These are phyloP conservation scores for Drosophila watanabei DNA, from an alignment of 1,140 invertebrate genomes.

Conservation along the genomic window DNA sequence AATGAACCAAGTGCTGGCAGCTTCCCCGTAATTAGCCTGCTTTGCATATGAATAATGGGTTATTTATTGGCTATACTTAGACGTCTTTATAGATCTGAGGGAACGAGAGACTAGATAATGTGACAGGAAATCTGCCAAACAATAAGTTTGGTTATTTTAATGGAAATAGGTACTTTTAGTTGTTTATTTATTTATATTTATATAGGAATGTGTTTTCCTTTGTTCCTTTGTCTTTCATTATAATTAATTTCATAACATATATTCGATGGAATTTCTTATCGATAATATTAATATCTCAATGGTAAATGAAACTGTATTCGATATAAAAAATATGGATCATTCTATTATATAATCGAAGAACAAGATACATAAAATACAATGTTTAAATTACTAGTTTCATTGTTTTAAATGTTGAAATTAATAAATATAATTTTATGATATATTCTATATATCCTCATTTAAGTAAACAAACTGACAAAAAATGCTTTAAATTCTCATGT, in stretches of 20 bases:
- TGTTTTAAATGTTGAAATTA: no score
- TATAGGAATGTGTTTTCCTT: background rate
- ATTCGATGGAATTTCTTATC: no score
- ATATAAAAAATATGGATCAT: no score
- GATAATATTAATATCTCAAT: no score
- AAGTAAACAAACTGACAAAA: background rate
- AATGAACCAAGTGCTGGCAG: constrained; percentile 69
- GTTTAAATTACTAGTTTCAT: no score
- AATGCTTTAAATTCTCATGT: no score
- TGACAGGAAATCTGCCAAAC: background rate
- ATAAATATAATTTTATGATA: no score
- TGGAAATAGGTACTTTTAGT: background rate
- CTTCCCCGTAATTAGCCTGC: constrained; percentile 42
- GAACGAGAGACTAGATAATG: background rate
- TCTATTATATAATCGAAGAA: no score
- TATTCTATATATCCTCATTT: no score
- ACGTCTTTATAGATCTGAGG: background rate
- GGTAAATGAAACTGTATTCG: no score
- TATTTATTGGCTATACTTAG: constrained; percentile 64
- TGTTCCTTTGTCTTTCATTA: no score
- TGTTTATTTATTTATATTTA: background rate
- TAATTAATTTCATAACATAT: background rate
- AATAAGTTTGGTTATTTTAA: background rate
- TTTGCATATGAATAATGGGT: constrained; percentile 78
- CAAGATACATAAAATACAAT: no score